Base-by-base conservation (phyloP, 1,140 invertebrate species). In the Lordiphosa clarofinis region DNA sequence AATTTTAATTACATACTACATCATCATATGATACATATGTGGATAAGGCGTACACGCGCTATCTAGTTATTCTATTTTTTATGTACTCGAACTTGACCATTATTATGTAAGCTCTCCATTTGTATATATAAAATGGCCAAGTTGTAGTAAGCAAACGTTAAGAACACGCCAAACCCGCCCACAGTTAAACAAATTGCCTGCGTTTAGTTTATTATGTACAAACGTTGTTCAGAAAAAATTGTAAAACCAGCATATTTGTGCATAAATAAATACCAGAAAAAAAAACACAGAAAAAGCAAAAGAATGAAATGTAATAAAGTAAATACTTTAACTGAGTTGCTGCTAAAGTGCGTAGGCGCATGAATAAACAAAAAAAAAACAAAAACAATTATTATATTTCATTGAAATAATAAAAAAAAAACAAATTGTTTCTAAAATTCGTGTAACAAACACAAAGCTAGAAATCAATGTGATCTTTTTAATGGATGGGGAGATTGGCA, bases 361-460 rank as follows among this genome's bases (percentile, higher is more conserved):
- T 84, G 56, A 76, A 60, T 68, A 82, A 72, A 75, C 67, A 49
- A 38, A 6, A 52, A 38, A 68, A 67, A 82, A 62, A 67, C 33
- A 59, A 46, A 72, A 82, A 82, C 60, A 59, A 84, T 73, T 87
- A 87, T 87, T 87, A 84, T 84, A 87, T 87, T 87, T 87, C 86
- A 87, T 58, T 84, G 84, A 87, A 87, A 87, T 74, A 87, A 72
- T 79, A 78, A 78, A 71, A 69, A 78, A 65, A 69, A 78, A 61
- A 70, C 59, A 73, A 84, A 87, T 79, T 87, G 73, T 87, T 87
- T 87, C 84, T 84, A 73, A 87, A 87, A 79, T 73, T 84, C 84
- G 79, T 84, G 76, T 84, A 86, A 67, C 74, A 72, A 70, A 73
- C 79, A 84, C 79, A 73, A 82, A 78, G 56, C 78, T 78, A 84